phyloP scores from a whole-genome alignment of 2,888 invertebrate genomes.

The Pyrrhia umbra region DNA sequence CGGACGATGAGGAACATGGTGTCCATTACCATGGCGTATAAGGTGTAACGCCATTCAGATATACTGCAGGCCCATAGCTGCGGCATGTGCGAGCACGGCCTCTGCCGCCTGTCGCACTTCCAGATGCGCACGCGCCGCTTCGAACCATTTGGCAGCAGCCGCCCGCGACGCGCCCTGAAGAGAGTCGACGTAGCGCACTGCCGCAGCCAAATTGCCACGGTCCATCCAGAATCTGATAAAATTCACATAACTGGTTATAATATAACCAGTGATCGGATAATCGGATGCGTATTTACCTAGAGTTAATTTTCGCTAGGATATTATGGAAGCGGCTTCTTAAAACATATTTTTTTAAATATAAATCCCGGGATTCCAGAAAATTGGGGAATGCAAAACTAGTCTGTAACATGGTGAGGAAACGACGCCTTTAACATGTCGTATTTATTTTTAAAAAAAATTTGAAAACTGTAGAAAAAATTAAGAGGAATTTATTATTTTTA shows the following conservation, averaged over 20 bases:
- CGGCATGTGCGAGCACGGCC: constrained; percentile 96
- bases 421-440: too few relatives aligned
- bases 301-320: too few relatives aligned
- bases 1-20: too few relatives aligned
- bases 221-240: constrained; percentile 95
- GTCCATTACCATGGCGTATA: not conserved
- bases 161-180: constrained; percentile 96
- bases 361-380: too few relatives aligned
- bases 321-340: too few relatives aligned
- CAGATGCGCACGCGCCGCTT: constrained; percentile 94
- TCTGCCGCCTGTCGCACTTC: constrained; percentile 98
- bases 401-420: too few relatives aligned
- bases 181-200: constrained; percentile 96
- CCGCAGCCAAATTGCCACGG: constrained; percentile 95
- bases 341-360: too few relatives aligned
- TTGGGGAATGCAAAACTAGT: too few relatives aligned
- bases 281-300: too few relatives aligned
- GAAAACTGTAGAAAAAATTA: too few relatives aligned
- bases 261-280: too few relatives aligned
- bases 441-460: too few relatives aligned
- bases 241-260: not conserved
- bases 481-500: not conserved
- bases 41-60: constrained; percentile 58
- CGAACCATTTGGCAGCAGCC: constrained; percentile 95
- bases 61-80: constrained; percentile 92